Evolutionary conservation across 2,113 vertebrate species (phyloP).

Genomic region (Spheniscus mendiculus): DNA sequence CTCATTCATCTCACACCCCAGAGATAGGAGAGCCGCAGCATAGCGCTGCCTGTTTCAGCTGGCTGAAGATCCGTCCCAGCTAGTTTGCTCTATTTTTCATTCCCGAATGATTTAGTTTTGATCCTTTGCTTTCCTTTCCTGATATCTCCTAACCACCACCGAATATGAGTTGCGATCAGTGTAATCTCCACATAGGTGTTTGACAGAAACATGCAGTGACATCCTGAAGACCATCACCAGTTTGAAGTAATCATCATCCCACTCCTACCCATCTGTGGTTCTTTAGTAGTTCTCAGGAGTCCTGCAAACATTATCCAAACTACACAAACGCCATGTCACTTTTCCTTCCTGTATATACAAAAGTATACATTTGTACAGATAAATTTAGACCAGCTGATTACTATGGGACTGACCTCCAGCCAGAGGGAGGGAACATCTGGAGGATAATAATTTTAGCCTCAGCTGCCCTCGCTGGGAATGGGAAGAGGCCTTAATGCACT

Average conservation of each 20-base stretch:
- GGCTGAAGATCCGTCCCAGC: neutral
- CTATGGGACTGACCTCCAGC: neutral
- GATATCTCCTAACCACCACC: neutral
- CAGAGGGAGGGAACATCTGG: neutral
- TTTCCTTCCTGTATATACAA: conserved; percentile 26
- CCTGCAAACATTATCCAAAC: neutral
- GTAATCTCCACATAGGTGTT: neutral
- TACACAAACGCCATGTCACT: neutral
- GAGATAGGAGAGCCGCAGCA: rapidly evolving
- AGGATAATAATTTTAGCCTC: neutral
- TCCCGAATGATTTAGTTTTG: neutral
- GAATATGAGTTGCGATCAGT: neutral
- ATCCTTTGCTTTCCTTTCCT: neutral
- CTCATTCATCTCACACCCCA: neutral
- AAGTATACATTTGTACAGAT: neutral
- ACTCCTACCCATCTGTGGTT: neutral
- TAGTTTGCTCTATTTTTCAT: neutral
- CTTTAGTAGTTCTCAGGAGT: neutral
- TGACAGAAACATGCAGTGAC: neutral
- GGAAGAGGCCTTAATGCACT: neutral
- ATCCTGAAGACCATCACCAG: neutral
- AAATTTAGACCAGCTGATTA: conserved; percentile 19
- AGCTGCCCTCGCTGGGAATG: neutral
- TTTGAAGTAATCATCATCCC: neutral
- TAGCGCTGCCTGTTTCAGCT: neutral